Evolutionary conservation across 1,140 invertebrate species (phyloP).

Genomic region (Parasteatoda tepidariorum): DNA sequence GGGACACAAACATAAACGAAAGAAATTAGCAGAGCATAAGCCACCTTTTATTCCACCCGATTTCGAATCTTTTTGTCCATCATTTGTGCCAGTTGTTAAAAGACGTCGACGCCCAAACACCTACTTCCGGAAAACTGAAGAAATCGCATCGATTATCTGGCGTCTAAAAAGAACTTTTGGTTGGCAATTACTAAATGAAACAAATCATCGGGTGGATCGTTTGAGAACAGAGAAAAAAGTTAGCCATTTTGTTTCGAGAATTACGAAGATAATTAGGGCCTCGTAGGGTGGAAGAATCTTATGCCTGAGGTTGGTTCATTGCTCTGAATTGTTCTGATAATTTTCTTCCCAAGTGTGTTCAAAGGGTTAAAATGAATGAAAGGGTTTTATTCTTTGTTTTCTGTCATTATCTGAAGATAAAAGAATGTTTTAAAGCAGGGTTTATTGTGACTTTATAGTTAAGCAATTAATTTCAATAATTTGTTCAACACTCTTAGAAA

Average conservation of each 20-base stretch:
- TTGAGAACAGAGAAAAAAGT: neutral
- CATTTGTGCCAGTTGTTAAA: neutral
- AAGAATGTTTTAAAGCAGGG: no score
- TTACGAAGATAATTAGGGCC: no score
- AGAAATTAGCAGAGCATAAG: conserved; percentile 50
- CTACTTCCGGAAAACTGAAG: conserved; percentile 18
- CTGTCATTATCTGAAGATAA: no score
- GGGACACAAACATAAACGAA: conserved; percentile 10
- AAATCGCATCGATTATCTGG: neutral
- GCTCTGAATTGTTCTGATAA: neutral
- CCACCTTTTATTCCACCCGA: neutral
- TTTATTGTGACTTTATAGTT: no score
- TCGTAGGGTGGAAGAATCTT: neutral
- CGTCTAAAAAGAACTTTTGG: neutral
- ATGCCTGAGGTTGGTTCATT: neutral
- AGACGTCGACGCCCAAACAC: conserved; percentile 11
- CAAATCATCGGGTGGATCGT: neutral
- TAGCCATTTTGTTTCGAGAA: neutral
- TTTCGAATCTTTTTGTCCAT: neutral
- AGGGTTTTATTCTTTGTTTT: no score
- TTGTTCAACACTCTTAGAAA: no score
- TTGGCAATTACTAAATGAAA: neutral
- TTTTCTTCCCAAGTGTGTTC: neutral
- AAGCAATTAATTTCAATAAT: no score
- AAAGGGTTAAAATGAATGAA: neutral